These are phyloP conservation scores for Byasa hedistus DNA, from an alignment of 2,888 invertebrate genomes.

Conservation along the genomic window DNA sequence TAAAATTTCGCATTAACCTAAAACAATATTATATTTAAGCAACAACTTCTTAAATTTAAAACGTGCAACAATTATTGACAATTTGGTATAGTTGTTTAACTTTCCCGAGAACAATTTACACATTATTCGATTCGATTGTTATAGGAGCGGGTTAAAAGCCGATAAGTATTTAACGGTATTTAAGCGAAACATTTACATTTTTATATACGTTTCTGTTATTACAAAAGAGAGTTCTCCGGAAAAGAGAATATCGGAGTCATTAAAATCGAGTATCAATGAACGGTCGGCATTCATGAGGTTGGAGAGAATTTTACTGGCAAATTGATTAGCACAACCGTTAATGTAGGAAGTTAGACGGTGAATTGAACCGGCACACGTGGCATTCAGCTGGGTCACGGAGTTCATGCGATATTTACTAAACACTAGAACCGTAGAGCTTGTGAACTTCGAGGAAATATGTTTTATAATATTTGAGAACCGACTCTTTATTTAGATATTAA, in stretches of 20 bases:
- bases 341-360: slow-evolving; percentile 14
- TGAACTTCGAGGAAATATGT: slow-evolving; percentile 23
- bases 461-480: not conserved
- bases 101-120: slow-evolving; percentile 1
- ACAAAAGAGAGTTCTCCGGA: slow-evolving; percentile 13
- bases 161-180: slow-evolving; percentile 22
- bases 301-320: slow-evolving; percentile 34
- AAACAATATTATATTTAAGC: not conserved
- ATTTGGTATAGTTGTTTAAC: slow-evolving; percentile 3
- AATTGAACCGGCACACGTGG: slow-evolving; percentile 37
- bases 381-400: slow-evolving; percentile 53
- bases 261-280: slow-evolving; percentile 22
- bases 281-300: slow-evolving; percentile 17
- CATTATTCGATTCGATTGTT: slow-evolving; percentile 10
- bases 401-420: slow-evolving; percentile 62
- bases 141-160: slow-evolving; percentile 16
- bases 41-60: not conserved
- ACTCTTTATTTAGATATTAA: not conserved
- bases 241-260: slow-evolving; percentile 11
- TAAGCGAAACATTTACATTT: slow-evolving; percentile 11
- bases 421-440: slow-evolving; percentile 48
- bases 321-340: slow-evolving; percentile 35
- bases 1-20: not conserved
- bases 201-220: slow-evolving; percentile 11
- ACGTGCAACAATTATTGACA: not conserved